Conservation (phyloP, 2,113 vertebrate species). For the Planiliza haematocheilus region DNA sequence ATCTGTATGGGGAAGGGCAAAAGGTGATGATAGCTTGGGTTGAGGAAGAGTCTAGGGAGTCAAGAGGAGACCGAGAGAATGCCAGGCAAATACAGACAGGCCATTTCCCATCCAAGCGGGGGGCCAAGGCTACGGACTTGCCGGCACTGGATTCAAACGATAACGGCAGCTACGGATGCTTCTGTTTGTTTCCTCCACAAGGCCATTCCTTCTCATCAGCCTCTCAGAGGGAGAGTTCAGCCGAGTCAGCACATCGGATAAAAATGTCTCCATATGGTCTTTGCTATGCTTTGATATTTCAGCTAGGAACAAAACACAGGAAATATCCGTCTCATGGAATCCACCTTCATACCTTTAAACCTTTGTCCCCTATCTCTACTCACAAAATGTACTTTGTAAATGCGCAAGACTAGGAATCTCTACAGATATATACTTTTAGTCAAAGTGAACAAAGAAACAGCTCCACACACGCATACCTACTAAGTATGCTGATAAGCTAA, state of each 20-base stretch:
- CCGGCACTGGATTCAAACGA: slow-evolving; percentile 57
- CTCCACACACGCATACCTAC: slow-evolving; percentile 3
- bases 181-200: slow-evolving; percentile 20
- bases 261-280: slow-evolving; percentile 49
- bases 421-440: slow-evolving; percentile 12
- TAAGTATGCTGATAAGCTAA: slow-evolving; percentile 21
- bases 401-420: slow-evolving; percentile 27
- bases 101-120: slow-evolving; percentile 64
- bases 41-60: slow-evolving; percentile 26
- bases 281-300: slow-evolving; percentile 36
- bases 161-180: slow-evolving; percentile 56
- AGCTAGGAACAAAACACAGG: slow-evolving; percentile 24
- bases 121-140: slow-evolving; percentile 34
- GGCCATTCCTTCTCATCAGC: slow-evolving; percentile 66
- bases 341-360: slow-evolving; percentile 7
- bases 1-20: slow-evolving; percentile 36
- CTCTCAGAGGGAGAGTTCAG: slow-evolving; percentile 67
- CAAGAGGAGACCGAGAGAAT: slow-evolving; percentile 48
- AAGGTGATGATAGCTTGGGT: slow-evolving; percentile 31
- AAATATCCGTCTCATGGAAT: slow-evolving; percentile 12
- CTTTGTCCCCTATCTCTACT: neutral
- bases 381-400: slow-evolving; percentile 32
- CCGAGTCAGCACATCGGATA: slow-evolving; percentile 70
- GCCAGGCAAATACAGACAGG: slow-evolving; percentile 57
- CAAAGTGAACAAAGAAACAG: too few species aligned